These are phyloP conservation scores for Cerastis leucographa DNA, from an alignment of 2,888 invertebrate genomes.

Conservation along the genomic window DNA sequence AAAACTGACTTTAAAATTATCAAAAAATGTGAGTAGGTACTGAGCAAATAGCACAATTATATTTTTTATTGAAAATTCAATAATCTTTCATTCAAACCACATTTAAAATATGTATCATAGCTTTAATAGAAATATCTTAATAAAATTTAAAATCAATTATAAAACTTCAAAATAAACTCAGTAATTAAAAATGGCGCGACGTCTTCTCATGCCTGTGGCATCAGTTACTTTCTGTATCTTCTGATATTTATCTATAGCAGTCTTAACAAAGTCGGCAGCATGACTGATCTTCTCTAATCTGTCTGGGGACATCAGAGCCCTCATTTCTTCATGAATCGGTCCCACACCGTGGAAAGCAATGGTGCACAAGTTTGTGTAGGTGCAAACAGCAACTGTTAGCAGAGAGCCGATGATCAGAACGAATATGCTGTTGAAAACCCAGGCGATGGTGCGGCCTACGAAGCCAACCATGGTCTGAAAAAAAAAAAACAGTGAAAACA, in stretches of 20 bases:
- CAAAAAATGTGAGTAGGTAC: no score
- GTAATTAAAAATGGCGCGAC: slow-evolving; percentile 72
- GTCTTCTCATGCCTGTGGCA: slow-evolving; percentile 69
- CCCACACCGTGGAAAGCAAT: slow-evolving; percentile 91
- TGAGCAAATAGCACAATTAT: no score
- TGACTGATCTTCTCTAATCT: slow-evolving; percentile 90
- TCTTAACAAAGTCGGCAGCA: slow-evolving; percentile 91
- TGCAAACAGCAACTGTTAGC: slow-evolving; percentile 88
- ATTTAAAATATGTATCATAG: neutral
- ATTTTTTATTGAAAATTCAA: no score
- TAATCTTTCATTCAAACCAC: no score
- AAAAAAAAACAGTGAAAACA: slow-evolving; percentile 8
- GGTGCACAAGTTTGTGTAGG: slow-evolving; percentile 91
- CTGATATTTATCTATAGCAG: slow-evolving; percentile 91
- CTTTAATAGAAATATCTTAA: slow-evolving; percentile 49
- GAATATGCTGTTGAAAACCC: slow-evolving; percentile 84
- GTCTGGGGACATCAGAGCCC: slow-evolving; percentile 91
- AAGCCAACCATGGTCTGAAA: slow-evolving; percentile 84
- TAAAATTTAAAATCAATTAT: slow-evolving; percentile 32
- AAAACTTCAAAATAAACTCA: slow-evolving; percentile 22
- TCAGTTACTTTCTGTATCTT: slow-evolving; percentile 82
- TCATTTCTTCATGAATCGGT: slow-evolving; percentile 90
- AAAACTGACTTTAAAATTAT: no score
- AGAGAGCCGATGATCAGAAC: slow-evolving; percentile 88
- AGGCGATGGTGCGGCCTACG: slow-evolving; percentile 81